Conservation (phyloP, 2,797 vertebrate genomes). For the Sebastes hubbsi region DNA sequence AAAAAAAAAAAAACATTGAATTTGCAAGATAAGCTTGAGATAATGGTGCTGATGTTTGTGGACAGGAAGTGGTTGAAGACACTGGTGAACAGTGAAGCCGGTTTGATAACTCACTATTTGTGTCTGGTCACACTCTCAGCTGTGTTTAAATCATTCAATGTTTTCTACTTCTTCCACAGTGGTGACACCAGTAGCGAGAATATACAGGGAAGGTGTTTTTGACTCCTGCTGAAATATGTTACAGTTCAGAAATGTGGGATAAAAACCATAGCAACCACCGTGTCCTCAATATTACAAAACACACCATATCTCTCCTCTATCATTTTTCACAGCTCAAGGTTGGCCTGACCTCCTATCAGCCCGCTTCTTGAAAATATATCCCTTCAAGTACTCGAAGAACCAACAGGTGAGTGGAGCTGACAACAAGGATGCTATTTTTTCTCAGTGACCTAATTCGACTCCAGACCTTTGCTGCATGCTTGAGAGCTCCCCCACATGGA, state of each 20-base stretch:
- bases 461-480: conserved; percentile 47
- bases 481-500: conserved; percentile 15
- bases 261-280: conserved; percentile 2
- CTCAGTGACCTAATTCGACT: conserved; percentile 63
- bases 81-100: not conserved
- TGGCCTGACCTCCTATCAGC: conserved; percentile 56
- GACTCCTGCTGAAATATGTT: not conserved
- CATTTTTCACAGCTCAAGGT: conserved; percentile 53
- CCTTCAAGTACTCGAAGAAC: conserved; percentile 36
- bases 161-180: not conserved
- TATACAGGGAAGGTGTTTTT: not conserved
- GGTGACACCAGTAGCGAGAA: not conserved
- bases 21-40: not conserved
- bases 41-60: not conserved
- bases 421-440: conserved; percentile 73
- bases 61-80: not conserved
- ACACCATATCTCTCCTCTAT: not conserved
- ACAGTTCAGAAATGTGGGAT: conserved; percentile 7
- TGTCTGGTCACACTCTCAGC: not conserved
- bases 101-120: not conserved
- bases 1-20: not conserved
- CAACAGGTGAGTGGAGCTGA: conserved; percentile 65
- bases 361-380: conserved; percentile 53
- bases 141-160: not conserved
- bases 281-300: conserved; percentile 11